Base-by-base conservation (phyloP, 1,140 invertebrate genomes). In the Tetragnatha versicolor region DNA sequence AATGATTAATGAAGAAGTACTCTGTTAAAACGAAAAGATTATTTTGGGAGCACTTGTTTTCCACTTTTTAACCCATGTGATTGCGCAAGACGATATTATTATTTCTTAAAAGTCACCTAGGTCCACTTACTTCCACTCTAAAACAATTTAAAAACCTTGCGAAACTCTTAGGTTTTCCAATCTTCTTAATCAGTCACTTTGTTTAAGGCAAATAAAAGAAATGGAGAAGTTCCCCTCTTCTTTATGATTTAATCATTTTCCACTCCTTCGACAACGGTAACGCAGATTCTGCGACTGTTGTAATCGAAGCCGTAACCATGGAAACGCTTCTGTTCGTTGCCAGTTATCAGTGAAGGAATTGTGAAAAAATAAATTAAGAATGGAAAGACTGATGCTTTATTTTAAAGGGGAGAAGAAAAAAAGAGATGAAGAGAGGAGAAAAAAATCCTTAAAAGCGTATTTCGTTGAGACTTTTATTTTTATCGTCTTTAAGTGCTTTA, bases 401-500 rank as follows among this genome's bases (percentile, higher is more conserved):
- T 75, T 68, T 4, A 31, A 29, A 29, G 27, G 63, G 25, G 20
- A 63, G 29, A 35, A 22, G 25, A 25, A 61, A 39, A 61, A 45
- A 60, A 60, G 3, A 53, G 3, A 42, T 45, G 33, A 31, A 29
- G 20, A 20, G 1, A 42, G 20, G 58, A n/a, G n/a, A n/a, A n/a
- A n/a, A n/a, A n/a, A n/a, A 65, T 22, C 17, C 37, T 55, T 17
- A 70, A 53, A 55, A 70, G 25, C 27, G 65, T 63, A 63, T 75
- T 70, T 75, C 58, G 72, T 25, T 31, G 55, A 63, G 39, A 58
- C 39, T 49, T 75, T 73, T 75, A 42, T 63, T 75, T 75, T 75
- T 63, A 61, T 29, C 25, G 37, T 75, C 58, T 49, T 75, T 61
- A 63, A 75, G 58, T 75, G 39, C 42, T 75, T 60, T 49, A 75